Evolutionary conservation across 2,113 vertebrate genomes (phyloP).

Genomic region (Tympanuchus pallidicinctus): DNA sequence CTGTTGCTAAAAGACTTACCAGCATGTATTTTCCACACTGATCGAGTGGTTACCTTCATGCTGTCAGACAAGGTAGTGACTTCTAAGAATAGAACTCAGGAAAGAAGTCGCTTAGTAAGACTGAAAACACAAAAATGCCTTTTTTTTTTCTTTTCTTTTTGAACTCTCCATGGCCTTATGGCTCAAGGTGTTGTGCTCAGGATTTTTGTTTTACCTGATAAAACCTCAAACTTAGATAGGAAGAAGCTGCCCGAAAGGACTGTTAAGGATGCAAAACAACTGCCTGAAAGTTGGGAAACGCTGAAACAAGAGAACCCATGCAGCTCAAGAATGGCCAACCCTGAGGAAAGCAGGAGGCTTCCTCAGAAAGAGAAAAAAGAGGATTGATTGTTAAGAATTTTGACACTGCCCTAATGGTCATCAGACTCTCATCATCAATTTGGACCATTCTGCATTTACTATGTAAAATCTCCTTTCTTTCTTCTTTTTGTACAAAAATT

Average conservation of each 20-base stretch:
- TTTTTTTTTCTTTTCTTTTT: not conserved
- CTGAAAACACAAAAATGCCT: not conserved
- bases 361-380: not conserved
- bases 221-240: not conserved
- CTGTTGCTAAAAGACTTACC: not conserved
- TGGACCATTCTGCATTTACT: not conserved
- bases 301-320: not conserved
- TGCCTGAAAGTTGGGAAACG: not conserved
- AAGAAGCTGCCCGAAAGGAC: not conserved
- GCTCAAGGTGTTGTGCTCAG: not conserved
- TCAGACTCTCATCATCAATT: not conserved
- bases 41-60: not conserved
- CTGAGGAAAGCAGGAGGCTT: not conserved
- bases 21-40: not conserved
- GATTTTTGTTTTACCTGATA: not conserved
- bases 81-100: conserved; percentile 24
- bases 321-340: not conserved
- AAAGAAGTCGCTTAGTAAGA: conserved; percentile 16
- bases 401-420: not conserved
- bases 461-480: not conserved
- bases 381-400: not conserved
- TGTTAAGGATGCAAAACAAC: not conserved
- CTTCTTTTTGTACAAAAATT: not conserved
- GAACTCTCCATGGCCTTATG: not conserved
- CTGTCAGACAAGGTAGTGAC: not conserved